Conservation (phyloP, 2,113 vertebrate genomes). For the Centropristis striata region DNA sequence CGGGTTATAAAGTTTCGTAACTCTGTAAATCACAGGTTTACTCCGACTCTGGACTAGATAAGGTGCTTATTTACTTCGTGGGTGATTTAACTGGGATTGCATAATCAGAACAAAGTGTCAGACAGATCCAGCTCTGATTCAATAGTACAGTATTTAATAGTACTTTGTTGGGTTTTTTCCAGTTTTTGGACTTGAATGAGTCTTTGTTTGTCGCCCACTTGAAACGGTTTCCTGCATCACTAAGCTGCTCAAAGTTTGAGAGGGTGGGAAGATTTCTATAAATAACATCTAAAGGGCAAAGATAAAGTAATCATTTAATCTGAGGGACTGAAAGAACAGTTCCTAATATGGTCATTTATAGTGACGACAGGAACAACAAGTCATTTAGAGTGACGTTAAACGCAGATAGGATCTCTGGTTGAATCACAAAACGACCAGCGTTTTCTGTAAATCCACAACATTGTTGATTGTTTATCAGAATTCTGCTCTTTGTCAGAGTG, state of each 20-base stretch:
- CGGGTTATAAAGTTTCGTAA: background rate
- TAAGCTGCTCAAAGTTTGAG: background rate
- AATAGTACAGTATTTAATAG: too few relatives aligned
- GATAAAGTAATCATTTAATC: background rate
- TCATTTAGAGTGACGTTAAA: background rate
- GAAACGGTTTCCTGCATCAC: background rate
- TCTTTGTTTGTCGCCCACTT: too few relatives aligned
- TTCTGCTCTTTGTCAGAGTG: too few relatives aligned
- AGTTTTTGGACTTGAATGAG: background rate
- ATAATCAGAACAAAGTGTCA: background rate
- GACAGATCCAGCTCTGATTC: background rate
- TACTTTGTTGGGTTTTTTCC: too few relatives aligned
- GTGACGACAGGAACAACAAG: too few relatives aligned
- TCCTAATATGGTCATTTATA: too few relatives aligned
- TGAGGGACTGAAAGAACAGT: background rate
- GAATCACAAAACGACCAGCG: too few relatives aligned
- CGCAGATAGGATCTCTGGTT: background rate
- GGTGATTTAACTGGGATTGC: background rate
- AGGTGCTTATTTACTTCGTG: too few relatives aligned
- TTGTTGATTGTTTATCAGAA: too few relatives aligned
- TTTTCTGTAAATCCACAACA: too few relatives aligned
- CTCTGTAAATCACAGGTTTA: background rate
- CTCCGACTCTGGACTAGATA: background rate
- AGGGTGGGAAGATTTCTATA: background rate
- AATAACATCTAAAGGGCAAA: background rate